Conservation (phyloP, 2,113 vertebrate species). For the Nesogale talazaci region DNA sequence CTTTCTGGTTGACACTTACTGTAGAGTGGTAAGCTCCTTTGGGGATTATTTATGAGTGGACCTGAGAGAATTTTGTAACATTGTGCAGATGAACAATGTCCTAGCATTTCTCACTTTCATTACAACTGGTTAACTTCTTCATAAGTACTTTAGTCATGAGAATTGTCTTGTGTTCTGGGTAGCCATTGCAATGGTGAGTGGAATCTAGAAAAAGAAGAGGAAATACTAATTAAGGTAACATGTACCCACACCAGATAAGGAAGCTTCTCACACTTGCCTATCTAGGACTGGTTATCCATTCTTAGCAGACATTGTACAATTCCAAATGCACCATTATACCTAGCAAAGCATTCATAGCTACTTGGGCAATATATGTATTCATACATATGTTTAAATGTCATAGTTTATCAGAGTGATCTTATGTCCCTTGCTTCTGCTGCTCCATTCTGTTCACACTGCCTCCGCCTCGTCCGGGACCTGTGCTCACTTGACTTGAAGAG, state of each 20-base stretch:
- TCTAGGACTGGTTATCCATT: not conserved
- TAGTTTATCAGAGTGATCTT: not conserved
- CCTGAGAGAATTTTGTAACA: no score
- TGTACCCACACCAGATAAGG: not conserved
- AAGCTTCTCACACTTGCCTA: not conserved
- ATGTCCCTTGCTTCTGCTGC: not conserved
- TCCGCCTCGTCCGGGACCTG: not conserved
- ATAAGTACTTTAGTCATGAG: no score
- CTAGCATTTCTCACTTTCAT: no score
- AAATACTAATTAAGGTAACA: no score
- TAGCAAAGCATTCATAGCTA: not conserved
- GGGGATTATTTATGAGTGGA: no score
- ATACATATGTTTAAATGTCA: not conserved
- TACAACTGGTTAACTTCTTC: no score
- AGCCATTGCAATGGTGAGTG: no score
- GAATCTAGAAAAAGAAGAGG: no score
- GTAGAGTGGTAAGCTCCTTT: no score
- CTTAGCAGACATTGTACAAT: not conserved
- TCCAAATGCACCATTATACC: not conserved
- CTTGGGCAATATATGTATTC: not conserved
- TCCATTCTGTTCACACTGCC: not conserved
- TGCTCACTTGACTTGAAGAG: not conserved
- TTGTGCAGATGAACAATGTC: no score
- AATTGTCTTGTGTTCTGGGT: no score
- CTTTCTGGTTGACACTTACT: no score